Base-by-base conservation (phyloP, 2,113 vertebrate species). In the Etheostoma cragini region DNA sequence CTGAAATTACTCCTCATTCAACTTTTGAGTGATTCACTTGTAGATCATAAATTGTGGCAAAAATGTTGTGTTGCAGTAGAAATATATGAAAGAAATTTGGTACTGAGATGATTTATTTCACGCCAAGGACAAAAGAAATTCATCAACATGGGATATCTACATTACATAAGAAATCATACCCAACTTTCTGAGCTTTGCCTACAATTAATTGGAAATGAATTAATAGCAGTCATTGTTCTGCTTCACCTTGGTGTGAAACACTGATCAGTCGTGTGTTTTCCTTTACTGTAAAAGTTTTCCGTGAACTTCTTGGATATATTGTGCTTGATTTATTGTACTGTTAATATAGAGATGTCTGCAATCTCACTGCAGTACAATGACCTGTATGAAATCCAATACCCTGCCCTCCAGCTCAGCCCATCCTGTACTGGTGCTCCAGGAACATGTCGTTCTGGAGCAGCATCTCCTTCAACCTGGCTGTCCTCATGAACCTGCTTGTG, bases 371-470 rank as follows among this genome's bases (percentile, higher is more conserved):
- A 30, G 49, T 38, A 22, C 1, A 67, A 26, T 81, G 21, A 66
- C 70, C 58, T 64, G 38, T 85, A 62, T 67, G 75, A n/a, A 71
- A 72, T 65, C 68, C 38, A 74, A 50, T 52, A 74, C 35, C 68
- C 50, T 21, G 60, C 89, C 74, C 78, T 61, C 78, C 94, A 99
- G 98, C 97, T 89, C 98, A 99, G 86, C 98, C 97, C 3, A 96
- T 99, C 69, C 93, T 99, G 0, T 99, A 99, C 91, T 99, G 98
- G 98, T 99, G 98, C 75, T 98, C 98, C 83, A 95, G 98, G 76
- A 99, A 99, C 95, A 99, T 99, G 97, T 98, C 98, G 14, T 97
- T 99, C 93, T 99, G 98, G 98, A 98, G 98, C 95, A 99, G 96
- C 88, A 98, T 99, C 78, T 99, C 98, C 47, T 99, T 99, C 76